These are phyloP conservation scores for Mythimna impura DNA, from an alignment of 2,888 invertebrate species.

Conservation along the genomic window DNA sequence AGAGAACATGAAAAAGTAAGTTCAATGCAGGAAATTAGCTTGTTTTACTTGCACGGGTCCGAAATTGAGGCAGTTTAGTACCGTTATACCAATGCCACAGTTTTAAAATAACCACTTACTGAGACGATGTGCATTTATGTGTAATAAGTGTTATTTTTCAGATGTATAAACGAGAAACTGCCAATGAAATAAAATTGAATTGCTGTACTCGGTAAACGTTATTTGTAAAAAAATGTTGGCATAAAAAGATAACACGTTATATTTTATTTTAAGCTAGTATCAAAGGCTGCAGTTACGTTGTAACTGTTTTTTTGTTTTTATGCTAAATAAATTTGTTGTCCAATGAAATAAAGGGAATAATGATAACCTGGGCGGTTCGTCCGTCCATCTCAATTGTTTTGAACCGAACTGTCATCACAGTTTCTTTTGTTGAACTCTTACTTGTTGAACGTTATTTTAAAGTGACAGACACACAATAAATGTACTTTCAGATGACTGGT, in stretches of 20 bases:
- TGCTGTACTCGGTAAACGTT: conserved; percentile 25
- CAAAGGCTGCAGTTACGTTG: conserved; percentile 19
- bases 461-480: conserved; percentile 32
- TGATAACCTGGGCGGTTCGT: conserved; percentile 55
- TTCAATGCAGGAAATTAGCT: conserved; percentile 82
- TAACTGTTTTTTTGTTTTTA: conserved; percentile 8
- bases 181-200: conserved; percentile 55
- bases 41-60: conserved; percentile 75
- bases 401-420: conserved; percentile 43
- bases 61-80: conserved; percentile 81
- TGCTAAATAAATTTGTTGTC: neutral
- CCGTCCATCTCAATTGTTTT: conserved; percentile 70
- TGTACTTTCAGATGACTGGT: neutral
- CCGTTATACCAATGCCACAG: conserved; percentile 81
- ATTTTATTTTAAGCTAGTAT: conserved; percentile 28
- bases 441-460: conserved; percentile 58
- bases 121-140: conserved; percentile 73
- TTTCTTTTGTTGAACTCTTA: conserved; percentile 64
- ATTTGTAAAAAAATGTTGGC: conserved; percentile 27
- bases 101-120: conserved; percentile 78
- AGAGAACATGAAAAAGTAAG: conserved; percentile 77
- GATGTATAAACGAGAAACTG: conserved; percentile 65
- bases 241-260: conserved; percentile 31
- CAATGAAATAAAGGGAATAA: neutral
- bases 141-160: conserved; percentile 70